phyloP scores from a whole-genome alignment of 37 sponge, comb jelly and placozoan genomes.

The Beroe ovata region DNA sequence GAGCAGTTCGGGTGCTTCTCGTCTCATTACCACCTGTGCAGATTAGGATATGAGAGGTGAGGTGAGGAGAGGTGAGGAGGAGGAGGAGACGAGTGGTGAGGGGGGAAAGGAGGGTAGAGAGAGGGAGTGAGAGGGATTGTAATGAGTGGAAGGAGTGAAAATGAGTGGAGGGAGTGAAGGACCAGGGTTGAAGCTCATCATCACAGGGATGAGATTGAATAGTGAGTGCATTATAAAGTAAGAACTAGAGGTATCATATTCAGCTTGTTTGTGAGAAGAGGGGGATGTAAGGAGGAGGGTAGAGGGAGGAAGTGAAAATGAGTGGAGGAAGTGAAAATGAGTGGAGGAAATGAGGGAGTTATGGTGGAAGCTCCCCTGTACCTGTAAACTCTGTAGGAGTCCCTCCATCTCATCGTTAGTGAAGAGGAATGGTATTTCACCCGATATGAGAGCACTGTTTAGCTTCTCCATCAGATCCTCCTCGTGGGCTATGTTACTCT shows the following conservation, averaged over 20 bases:
- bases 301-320: neutral
- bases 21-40: slow-evolving; percentile 71
- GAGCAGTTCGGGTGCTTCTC: slow-evolving; percentile 80
- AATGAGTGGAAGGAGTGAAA: neutral
- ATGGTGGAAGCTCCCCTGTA: no score
- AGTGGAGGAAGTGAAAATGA: neutral
- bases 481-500: slow-evolving; percentile 63
- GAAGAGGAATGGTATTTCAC: slow-evolving; percentile 83
- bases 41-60: neutral
- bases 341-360: neutral
- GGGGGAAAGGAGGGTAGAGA: neutral
- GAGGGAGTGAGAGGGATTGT: neutral
- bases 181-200: no score
- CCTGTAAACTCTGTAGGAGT: slow-evolving; percentile 70
- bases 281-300: neutral
- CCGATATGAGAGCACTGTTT: slow-evolving; percentile 73
- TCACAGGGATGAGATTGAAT: no score
- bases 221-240: no score
- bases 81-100: neutral
- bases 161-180: neutral
- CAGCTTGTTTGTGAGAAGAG: no score
- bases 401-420: slow-evolving; percentile 88
- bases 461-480: slow-evolving; percentile 69
- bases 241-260: no score
- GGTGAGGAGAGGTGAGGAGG: neutral